Percentiles rank a stretch among this genome's conserved stretches.
These are phyloP conservation scores for Bombus turneri DNA, from an alignment of 1,140 invertebrate species.

Conservation along the genomic window DNA sequence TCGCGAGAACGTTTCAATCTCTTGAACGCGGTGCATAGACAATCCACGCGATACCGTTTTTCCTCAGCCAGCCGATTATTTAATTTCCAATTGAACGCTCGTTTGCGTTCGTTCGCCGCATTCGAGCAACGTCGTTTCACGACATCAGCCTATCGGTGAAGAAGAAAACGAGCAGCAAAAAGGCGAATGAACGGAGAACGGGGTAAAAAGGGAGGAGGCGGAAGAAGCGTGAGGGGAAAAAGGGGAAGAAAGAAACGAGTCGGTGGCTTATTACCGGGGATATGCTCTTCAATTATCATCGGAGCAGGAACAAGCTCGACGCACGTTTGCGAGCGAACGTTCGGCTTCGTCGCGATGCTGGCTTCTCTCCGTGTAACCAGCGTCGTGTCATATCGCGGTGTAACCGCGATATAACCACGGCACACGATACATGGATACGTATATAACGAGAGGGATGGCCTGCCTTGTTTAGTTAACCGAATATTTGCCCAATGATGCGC, in stretches of 20 bases:
- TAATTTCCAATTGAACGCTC: conserved; percentile 30
- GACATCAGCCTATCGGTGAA: no score
- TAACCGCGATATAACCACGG: conserved; percentile 38
- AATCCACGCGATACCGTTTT: not conserved
- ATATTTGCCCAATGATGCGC: conserved; percentile 70
- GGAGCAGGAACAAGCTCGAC: conserved; percentile 20
- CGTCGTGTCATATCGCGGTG: conserved; percentile 23
- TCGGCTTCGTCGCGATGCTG: not conserved
- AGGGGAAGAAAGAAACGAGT: not conserved
- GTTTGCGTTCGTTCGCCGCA: conserved; percentile 11
- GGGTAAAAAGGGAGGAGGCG: conserved; percentile 12
- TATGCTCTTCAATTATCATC: conserved; percentile 50
- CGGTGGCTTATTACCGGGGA: conserved; percentile 21
- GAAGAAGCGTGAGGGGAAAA: not conserved
- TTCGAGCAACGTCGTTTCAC: not conserved
- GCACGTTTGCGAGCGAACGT: not conserved
- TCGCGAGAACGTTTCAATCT: not conserved
- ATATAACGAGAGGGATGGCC: conserved; percentile 11
- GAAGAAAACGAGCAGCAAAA: not conserved
- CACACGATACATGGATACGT: conserved; percentile 8
- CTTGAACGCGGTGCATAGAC: no score
- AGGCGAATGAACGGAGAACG: not conserved
- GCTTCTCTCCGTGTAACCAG: conserved; percentile 6
- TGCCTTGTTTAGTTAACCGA: conserved; percentile 69
- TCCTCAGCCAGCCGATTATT: not conserved